These are phyloP conservation scores for Tychaedon coryphoeus DNA, from an alignment of 2,113 vertebrate genomes.

Conservation along the genomic window DNA sequence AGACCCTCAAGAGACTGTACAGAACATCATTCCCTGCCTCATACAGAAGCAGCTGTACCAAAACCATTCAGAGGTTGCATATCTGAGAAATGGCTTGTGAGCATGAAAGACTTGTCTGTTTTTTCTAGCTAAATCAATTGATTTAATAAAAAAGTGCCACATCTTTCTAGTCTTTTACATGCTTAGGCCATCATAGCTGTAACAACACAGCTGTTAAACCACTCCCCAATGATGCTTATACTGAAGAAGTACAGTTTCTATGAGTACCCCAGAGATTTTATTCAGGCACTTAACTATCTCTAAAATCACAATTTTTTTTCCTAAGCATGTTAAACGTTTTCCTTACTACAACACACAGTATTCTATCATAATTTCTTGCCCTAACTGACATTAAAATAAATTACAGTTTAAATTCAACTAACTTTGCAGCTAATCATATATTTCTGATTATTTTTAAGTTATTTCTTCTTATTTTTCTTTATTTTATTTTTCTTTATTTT, in stretches of 20 bases:
- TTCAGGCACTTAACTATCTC: not conserved
- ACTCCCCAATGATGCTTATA: not conserved
- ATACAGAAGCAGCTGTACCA: slow-evolving; percentile 45
- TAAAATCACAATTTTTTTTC: not conserved
- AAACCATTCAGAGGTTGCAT: slow-evolving; percentile 34
- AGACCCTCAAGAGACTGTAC: slow-evolving; percentile 22
- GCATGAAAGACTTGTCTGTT: slow-evolving; percentile 27
- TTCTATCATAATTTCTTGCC: not conserved
- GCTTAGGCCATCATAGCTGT: slow-evolving; percentile 15
- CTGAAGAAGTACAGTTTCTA: not conserved
- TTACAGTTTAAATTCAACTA: not conserved
- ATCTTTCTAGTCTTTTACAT: slow-evolving; percentile 15
- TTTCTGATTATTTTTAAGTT: not conserved
- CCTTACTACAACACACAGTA: not conserved
- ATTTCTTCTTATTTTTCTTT: not conserved
- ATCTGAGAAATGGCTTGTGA: not conserved
- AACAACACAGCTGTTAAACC: slow-evolving; percentile 38
- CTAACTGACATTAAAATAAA: not conserved
- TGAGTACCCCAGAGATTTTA: not conserved
- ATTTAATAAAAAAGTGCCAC: not conserved
- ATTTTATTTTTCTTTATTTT: no score
- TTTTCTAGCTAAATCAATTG: slow-evolving; percentile 29
- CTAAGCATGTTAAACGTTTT: not conserved
- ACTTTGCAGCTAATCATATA: not conserved
- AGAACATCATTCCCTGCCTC: slow-evolving; percentile 2